Evolutionary conservation across 30 jellyfish, hydroid and myxozoan species (phyloP).

Genomic region (Aurelia sp.): DNA sequence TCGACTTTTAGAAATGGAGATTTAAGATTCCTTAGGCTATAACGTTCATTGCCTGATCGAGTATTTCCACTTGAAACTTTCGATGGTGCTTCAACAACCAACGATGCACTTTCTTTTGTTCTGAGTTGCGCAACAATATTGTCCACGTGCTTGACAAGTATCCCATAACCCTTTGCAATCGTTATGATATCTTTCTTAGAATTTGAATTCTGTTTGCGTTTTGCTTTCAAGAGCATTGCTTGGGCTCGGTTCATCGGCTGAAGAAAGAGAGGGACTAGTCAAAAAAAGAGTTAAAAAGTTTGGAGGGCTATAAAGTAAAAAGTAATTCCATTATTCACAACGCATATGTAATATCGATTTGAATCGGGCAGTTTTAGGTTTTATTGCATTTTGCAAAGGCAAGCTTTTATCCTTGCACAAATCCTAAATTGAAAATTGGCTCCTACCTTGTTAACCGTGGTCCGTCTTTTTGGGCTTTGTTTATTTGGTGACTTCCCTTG

Average conservation of each 20-base stretch:
- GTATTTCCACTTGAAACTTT: neutral
- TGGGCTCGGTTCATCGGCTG: slow-evolving; percentile 60
- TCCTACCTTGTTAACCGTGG: neutral
- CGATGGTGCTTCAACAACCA: neutral
- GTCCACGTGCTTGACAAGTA: slow-evolving; percentile 20
- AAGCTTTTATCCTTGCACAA: no score
- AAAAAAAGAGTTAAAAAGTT: neutral
- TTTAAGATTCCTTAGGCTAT: neutral
- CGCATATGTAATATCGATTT: no score
- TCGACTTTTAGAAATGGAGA: slow-evolving; percentile 60
- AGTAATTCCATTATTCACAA: no score
- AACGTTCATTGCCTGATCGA: neutral
- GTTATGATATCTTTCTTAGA: slow-evolving; percentile 18
- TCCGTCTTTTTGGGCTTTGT: neutral
- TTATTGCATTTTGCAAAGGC: no score
- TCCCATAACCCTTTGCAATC: slow-evolving; percentile 45
- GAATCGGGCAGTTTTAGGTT: no score
- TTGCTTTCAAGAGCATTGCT: slow-evolving; percentile 42
- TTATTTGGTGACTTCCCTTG: slow-evolving; percentile 16
- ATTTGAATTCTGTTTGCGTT: neutral
- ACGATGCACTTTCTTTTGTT: neutral
- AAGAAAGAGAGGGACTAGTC: neutral
- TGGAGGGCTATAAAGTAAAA: no score
- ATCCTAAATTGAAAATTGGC: no score
- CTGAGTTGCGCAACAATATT: neutral